These are phyloP conservation scores for Protaetia brevitarsis DNA, from an alignment of 1,140 invertebrate species.

Conservation along the genomic window DNA sequence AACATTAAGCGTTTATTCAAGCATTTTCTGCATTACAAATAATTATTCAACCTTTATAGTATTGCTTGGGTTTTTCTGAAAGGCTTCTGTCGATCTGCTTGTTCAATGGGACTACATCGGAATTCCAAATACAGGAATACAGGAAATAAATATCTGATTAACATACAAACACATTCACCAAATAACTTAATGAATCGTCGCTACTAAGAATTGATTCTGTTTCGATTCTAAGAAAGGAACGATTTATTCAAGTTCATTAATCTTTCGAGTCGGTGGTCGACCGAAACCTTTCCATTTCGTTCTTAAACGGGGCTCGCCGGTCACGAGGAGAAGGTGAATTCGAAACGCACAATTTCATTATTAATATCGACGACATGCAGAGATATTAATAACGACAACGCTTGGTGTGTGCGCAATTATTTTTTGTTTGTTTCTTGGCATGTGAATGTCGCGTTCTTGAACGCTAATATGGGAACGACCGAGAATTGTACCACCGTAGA, in stretches of 20 bases:
- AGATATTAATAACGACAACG: too few relatives aligned
- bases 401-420: too few relatives aligned
- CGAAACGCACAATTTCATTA: neutral
- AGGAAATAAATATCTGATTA: too few relatives aligned
- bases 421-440: neutral
- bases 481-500: neutral
- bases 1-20: too few relatives aligned
- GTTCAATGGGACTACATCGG: too few relatives aligned
- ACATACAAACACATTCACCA: too few relatives aligned
- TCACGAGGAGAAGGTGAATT: neutral
- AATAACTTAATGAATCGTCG: neutral
- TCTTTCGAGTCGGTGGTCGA: neutral
- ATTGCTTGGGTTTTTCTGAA: too few relatives aligned
- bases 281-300: neutral
- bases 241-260: conserved; percentile 4
- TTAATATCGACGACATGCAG: neutral
- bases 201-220: neutral
- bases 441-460: conserved; percentile 6
- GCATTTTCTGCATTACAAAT: too few relatives aligned
- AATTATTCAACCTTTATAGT: too few relatives aligned
- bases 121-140: too few relatives aligned
- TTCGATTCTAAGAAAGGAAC: neutral
- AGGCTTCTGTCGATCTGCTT: too few relatives aligned
- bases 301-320: neutral
- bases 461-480: neutral